Evolutionary conservation across 2,888 invertebrate species (phyloP).

Genomic region (Carterocephalus palaemon): DNA sequence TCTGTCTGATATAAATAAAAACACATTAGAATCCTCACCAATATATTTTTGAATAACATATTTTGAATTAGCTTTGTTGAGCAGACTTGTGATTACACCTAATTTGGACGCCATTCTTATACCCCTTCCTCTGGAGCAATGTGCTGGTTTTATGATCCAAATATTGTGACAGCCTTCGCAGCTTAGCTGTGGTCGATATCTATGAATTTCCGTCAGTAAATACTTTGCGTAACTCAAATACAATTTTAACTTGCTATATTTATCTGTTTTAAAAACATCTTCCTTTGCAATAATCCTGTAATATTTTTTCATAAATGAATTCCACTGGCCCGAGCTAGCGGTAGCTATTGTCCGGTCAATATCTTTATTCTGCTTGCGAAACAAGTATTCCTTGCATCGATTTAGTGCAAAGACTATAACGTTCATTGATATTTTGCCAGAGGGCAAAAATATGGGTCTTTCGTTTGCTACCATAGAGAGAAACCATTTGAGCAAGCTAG

Average conservation of each 20-base stretch:
- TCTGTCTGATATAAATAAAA: constrained; percentile 9
- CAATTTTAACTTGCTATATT: constrained; percentile 50
- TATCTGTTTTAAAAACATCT: constrained; percentile 67
- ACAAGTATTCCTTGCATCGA: constrained; percentile 83
- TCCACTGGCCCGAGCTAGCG: constrained; percentile 81
- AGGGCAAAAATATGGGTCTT: constrained; percentile 63
- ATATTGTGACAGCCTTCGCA: constrained; percentile 90
- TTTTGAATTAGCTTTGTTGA: constrained; percentile 79
- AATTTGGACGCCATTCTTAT: constrained; percentile 88
- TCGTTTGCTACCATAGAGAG: constrained; percentile 59
- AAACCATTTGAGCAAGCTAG: constrained; percentile 83
- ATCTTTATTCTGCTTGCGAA: constrained; percentile 81
- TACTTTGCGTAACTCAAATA: constrained; percentile 71
- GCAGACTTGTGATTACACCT: constrained; percentile 82
- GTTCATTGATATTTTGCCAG: constrained; percentile 76
- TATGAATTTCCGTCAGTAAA: constrained; percentile 79
- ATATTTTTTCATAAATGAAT: constrained; percentile 82
- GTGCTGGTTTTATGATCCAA: constrained; percentile 94
- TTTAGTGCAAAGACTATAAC: constrained; percentile 84
- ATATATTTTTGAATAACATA: constrained; percentile 95
- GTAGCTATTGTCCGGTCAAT: constrained; percentile 72
- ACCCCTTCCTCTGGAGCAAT: constrained; percentile 89
- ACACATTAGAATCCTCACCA: constrained; percentile 71
- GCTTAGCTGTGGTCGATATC: constrained; percentile 80
- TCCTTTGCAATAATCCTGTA: constrained; percentile 80